Evolutionary conservation across 2,888 invertebrate genomes (phyloP).

Genomic region (Xestia rhomboidea): DNA sequence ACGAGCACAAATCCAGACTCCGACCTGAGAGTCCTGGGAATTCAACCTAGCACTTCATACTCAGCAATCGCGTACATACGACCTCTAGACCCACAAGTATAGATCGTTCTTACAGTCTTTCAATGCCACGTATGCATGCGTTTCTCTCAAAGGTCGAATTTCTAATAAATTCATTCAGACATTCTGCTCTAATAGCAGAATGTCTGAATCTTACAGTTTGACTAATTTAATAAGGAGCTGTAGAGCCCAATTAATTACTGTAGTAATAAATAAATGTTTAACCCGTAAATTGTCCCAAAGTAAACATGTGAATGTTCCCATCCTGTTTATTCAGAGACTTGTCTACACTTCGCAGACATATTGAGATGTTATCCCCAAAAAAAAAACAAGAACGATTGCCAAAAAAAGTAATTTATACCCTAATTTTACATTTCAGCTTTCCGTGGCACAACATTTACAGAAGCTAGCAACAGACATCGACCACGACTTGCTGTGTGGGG

Average conservation of each 20-base stretch:
- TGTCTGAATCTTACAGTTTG: neutral
- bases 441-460: conserved; percentile 80
- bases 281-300: neutral
- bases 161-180: no score
- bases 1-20: no score
- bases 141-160: no score
- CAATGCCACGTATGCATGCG: neutral
- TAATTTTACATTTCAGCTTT: conserved; percentile 78
- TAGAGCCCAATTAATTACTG: conserved; percentile 1
- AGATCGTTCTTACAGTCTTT: neutral
- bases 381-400: neutral
- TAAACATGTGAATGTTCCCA: conserved; percentile 11
- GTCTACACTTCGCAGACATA: neutral
- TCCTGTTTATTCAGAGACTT: conserved; percentile 1
- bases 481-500: conserved; percentile 96
- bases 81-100: neutral
- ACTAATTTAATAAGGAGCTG: neutral
- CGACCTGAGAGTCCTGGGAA: neutral
- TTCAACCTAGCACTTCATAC: neutral
- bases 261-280: neutral
- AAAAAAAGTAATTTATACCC: neutral
- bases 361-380: neutral
- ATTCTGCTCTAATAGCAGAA: no score
- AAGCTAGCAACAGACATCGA: conserved; percentile 77
- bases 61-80: no score